A percentile compares a stretch with the other conserved stretches of the same genome.
Conservation (phyloP, 2,113 vertebrate species). For the Campylorhamphus procurvoides region DNA sequence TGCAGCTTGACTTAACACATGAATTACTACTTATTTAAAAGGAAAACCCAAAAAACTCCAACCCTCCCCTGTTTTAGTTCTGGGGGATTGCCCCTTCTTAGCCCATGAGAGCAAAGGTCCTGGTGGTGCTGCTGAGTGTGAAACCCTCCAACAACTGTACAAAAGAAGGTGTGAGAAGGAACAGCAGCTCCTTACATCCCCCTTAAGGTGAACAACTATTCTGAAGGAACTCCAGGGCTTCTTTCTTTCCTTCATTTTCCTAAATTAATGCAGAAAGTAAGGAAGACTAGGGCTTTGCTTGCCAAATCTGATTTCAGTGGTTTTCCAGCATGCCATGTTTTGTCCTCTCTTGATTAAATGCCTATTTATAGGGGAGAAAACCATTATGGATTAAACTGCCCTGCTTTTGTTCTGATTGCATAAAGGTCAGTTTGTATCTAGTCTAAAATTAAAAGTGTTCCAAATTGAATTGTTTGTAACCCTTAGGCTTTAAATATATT, state of each 20-base stretch:
- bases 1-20: neutral
- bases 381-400: neutral
- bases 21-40: neutral
- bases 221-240: neutral
- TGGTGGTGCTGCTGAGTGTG: neutral
- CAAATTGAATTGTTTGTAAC: neutral
- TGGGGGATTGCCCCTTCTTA: neutral
- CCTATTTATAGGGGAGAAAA: neutral
- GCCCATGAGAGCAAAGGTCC: neutral
- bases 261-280: neutral
- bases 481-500: neutral
- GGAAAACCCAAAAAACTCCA: neutral
- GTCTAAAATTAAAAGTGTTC: neutral
- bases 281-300: neutral
- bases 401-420: neutral
- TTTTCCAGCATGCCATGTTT: neutral
- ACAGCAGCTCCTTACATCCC: neutral
- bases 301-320: neutral
- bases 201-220: neutral
- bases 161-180: neutral
- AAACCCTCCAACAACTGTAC: neutral
- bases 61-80: neutral
- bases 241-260: neutral
- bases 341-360: constrained; percentile 27
- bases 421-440: neutral